Evolutionary conservation across 1,140 invertebrate species (phyloP).

Genomic region (Ganaspis sp.): DNA sequence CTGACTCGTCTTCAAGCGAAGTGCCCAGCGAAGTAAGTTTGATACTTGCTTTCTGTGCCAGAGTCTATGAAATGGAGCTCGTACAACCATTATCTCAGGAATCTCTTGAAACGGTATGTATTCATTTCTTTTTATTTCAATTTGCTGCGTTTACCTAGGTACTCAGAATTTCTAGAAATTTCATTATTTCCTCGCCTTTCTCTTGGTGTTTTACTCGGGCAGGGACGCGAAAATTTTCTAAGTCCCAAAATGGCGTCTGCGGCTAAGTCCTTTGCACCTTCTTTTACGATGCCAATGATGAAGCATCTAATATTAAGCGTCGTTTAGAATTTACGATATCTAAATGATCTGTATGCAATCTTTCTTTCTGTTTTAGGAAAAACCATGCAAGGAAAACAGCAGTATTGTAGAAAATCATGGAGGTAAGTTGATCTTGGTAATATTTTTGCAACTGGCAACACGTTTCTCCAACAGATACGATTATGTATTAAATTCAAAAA

Average conservation of each 20-base stretch:
- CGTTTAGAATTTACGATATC: constrained; percentile 36
- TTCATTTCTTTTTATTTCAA: constrained; percentile 40
- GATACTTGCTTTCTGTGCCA: constrained; percentile 41
- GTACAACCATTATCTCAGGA: constrained; percentile 57
- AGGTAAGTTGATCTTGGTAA: constrained; percentile 63
- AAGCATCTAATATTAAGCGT: neutral
- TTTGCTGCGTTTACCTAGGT: constrained; percentile 6
- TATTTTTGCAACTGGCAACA: constrained; percentile 12
- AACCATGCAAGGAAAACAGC: constrained; percentile 70
- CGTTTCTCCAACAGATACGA: neutral
- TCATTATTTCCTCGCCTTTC: constrained; percentile 55
- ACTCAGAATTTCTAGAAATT: constrained; percentile 47
- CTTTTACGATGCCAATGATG: constrained; percentile 33
- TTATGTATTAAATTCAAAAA: neutral
- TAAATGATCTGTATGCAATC: constrained; percentile 36
- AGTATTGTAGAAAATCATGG: constrained; percentile 68
- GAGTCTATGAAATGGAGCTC: constrained; percentile 69
- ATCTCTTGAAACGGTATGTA: constrained; percentile 65
- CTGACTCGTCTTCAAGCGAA: neutral
- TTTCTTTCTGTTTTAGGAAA: constrained; percentile 69
- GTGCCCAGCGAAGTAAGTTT: constrained; percentile 14
- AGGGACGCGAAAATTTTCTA: constrained; percentile 84
- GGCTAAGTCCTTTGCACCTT: constrained; percentile 79
- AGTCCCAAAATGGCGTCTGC: constrained; percentile 90
- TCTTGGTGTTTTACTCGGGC: constrained; percentile 60